Percentiles rank a stretch among this genome's conserved stretches.
phyloP scores from a whole-genome alignment of 2,113 vertebrate genomes.

The Nipponia nippon region DNA sequence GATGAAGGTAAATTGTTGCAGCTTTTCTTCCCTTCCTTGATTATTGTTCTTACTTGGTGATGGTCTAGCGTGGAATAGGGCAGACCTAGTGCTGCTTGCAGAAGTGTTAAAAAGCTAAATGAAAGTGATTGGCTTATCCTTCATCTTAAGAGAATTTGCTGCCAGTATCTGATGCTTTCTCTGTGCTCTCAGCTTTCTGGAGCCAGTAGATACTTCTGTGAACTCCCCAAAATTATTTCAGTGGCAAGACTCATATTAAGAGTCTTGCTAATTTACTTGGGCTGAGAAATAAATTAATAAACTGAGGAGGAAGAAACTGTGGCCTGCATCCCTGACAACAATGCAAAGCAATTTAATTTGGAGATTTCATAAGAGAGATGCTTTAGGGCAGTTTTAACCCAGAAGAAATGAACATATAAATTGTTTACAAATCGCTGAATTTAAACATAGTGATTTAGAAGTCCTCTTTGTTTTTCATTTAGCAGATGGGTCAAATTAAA shows the following conservation, averaged over 20 bases:
- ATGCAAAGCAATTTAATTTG: conserved; percentile 65
- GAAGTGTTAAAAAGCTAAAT: not conserved
- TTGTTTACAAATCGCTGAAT: conserved; percentile 75
- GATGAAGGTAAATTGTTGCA: not conserved
- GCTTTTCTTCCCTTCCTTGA: not conserved
- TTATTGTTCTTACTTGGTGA: not conserved
- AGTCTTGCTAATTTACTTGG: conserved; percentile 70
- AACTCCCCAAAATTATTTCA: not conserved
- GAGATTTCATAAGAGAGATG: conserved; percentile 66
- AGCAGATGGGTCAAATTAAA: conserved; percentile 77
- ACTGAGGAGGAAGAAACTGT: conserved; percentile 48
- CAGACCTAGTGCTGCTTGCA: not conserved
- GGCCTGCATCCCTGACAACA: conserved; percentile 51
- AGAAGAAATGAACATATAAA: conserved; percentile 72
- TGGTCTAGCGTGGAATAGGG: not conserved
- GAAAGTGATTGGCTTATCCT: not conserved
- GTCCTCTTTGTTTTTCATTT: conserved; percentile 67
- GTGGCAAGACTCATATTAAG: conserved; percentile 38
- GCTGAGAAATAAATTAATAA: conserved; percentile 74
- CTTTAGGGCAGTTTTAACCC: conserved; percentile 74
- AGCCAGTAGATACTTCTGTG: not conserved
- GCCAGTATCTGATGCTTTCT: not conserved
- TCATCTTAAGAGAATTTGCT: not conserved
- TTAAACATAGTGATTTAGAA: conserved; percentile 71
- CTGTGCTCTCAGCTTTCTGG: conserved; percentile 26